Percentiles rank a stretch among this genome's conserved stretches.
Conservation (phyloP, 92 coral and sea anemone genomes). For the Meandrina meandrites region DNA sequence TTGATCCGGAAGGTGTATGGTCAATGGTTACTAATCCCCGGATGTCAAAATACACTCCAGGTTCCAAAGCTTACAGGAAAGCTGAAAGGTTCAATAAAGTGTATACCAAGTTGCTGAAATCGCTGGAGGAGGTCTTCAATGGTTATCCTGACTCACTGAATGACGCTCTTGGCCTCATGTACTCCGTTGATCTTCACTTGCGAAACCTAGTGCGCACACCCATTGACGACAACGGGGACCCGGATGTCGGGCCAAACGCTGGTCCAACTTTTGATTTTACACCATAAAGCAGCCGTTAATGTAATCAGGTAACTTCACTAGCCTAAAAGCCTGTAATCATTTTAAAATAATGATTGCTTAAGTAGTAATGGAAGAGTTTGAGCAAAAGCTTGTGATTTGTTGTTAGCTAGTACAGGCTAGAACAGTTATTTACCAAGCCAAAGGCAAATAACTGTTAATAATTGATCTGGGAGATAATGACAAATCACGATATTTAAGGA, state of each 20-base stretch:
- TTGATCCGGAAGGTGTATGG: slow-evolving; percentile 61
- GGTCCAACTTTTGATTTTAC: slow-evolving; percentile 61
- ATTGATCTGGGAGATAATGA: no score
- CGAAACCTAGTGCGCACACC: slow-evolving; percentile 55
- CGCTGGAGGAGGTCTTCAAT: slow-evolving; percentile 58
- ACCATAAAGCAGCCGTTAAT: slow-evolving; percentile 1
- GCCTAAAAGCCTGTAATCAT: no score
- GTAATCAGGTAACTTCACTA: no score
- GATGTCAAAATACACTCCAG: slow-evolving; percentile 36
- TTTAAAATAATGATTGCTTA: no score
- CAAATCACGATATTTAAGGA: no score
- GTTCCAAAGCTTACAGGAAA: slow-evolving; percentile 10
- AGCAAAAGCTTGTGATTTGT: no score
- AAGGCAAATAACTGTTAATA: no score
- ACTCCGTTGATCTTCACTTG: slow-evolving; percentile 42
- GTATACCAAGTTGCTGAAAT: slow-evolving; percentile 58
- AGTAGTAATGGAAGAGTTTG: no score
- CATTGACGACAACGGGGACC: slow-evolving; percentile 59
- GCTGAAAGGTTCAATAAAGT: slow-evolving; percentile 57
- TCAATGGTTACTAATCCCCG: slow-evolving; percentile 61
- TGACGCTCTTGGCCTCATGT: slow-evolving; percentile 60
- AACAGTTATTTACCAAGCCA: no score
- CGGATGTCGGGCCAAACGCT: slow-evolving; percentile 76
- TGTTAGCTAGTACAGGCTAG: no score
- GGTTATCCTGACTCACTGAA: slow-evolving; percentile 56